These are phyloP conservation scores for Musca vetustissima DNA, from an alignment of 1,140 invertebrate species.

Conservation along the genomic window DNA sequence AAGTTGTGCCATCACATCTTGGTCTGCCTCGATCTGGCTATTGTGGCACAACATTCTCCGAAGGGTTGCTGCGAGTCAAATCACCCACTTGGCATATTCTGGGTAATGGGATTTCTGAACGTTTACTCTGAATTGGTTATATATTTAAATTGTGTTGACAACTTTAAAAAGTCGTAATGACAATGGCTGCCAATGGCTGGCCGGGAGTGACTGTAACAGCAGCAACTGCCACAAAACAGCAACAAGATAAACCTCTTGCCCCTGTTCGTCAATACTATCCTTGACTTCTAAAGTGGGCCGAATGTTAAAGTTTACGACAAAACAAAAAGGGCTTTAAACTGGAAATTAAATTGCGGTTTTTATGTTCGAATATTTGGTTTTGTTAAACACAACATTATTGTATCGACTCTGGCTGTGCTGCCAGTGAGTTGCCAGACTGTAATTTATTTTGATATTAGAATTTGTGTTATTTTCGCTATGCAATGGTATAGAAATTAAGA, in stretches of 20 bases:
- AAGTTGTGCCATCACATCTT: neutral
- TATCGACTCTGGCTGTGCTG: too few species aligned
- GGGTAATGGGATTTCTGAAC: constrained; percentile 8
- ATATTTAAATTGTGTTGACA: constrained; percentile 24
- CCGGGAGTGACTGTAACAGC: neutral
- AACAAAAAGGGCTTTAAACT: constrained; percentile 16
- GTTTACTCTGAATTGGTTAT: constrained; percentile 15
- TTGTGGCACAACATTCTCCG: too few species aligned
- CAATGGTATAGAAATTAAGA: too few species aligned
- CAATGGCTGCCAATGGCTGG: neutral
- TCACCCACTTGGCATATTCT: neutral
- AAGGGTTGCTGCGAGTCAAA: neutral
- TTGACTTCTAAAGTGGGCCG: neutral
- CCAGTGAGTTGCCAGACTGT: too few species aligned
- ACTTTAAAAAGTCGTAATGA: constrained; percentile 19
- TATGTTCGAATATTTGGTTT: constrained; percentile 18
- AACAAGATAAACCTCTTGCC: neutral
- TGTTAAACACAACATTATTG: constrained; percentile 6
- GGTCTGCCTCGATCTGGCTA: too few species aligned
- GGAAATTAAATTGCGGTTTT: constrained; percentile 18
- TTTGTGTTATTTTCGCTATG: too few species aligned
- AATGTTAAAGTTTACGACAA: constrained; percentile 7
- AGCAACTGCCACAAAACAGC: neutral
- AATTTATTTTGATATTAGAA: too few species aligned
- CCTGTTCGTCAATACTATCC: neutral